Conservation (phyloP, 64 coral and sea anemone genomes). For the Anthopleura sola region DNA sequence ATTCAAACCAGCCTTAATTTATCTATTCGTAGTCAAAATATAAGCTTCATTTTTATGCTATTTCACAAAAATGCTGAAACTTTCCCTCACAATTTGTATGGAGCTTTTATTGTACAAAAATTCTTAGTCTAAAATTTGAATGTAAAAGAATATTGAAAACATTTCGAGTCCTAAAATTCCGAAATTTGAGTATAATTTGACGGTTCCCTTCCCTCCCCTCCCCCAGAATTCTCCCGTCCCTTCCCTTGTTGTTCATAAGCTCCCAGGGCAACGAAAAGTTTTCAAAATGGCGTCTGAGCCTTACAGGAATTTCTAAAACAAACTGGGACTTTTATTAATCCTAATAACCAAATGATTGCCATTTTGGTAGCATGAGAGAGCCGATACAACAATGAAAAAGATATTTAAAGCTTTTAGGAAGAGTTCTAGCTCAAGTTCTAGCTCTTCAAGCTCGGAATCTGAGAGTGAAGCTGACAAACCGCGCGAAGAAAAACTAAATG, state of each 20-base stretch:
- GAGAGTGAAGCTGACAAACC: constrained; percentile 25
- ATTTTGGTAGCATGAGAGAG: not conserved
- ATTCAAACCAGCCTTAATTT: too few species aligned
- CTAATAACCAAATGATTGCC: not conserved
- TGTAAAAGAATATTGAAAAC: too few species aligned
- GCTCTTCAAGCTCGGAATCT: constrained; percentile 40
- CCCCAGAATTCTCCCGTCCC: not conserved
- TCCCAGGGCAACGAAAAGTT: constrained; percentile 43
- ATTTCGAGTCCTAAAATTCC: too few species aligned
- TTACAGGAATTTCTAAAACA: constrained; percentile 18
- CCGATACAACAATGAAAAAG: constrained; percentile 21
- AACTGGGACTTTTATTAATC: not conserved
- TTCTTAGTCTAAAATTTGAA: too few species aligned
- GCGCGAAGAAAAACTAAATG: not conserved
- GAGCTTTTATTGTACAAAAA: too few species aligned
- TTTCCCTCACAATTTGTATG: too few species aligned
- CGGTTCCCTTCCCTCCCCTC: not conserved
- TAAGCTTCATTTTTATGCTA: too few species aligned
- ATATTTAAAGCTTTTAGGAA: constrained; percentile 24
- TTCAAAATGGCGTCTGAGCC: constrained; percentile 68
- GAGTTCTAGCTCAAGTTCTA: constrained; percentile 64
- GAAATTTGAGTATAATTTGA: not conserved
- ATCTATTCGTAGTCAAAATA: too few species aligned
- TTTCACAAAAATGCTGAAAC: too few species aligned
- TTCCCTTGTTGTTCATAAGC: constrained; percentile 1